Evolutionary conservation across 2,113 vertebrate species (phyloP).

Genomic region (Cisticola juncidis): DNA sequence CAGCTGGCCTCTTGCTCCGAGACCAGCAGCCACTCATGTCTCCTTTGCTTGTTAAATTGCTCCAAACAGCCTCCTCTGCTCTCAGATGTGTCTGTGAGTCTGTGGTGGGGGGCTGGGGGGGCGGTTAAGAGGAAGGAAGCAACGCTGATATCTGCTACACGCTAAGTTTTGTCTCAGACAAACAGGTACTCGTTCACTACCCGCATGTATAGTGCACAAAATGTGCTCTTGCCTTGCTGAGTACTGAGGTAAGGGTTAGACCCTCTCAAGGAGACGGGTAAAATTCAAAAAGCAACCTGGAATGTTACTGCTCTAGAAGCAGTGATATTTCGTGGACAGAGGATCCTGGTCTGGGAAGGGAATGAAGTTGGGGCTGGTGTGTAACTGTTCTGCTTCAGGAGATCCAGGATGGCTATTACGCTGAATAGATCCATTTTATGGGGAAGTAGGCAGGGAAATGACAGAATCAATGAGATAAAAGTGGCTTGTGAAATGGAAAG

Average conservation of each 20-base stretch:
- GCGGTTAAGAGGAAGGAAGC: not conserved
- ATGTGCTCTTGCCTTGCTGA: not conserved
- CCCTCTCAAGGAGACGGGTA: accelerated
- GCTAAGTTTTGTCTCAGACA: not conserved
- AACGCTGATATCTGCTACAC: not conserved
- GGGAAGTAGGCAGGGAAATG: not conserved
- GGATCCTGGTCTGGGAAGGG: not conserved
- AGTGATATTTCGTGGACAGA: not conserved
- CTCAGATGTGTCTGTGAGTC: not conserved
- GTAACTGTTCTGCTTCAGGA: not conserved
- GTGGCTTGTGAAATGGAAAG: not conserved
- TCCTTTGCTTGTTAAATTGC: not conserved
- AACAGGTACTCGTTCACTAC: not conserved
- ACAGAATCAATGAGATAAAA: not conserved
- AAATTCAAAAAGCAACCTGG: not conserved
- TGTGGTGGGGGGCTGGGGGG: accelerated
- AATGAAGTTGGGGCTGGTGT: not conserved
- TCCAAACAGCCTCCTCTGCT: not conserved
- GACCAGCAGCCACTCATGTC: not conserved
- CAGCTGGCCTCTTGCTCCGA: not conserved
- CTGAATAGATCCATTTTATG: not conserved
- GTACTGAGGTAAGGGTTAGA: not conserved
- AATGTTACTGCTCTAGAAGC: not conserved
- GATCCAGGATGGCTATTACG: not conserved
- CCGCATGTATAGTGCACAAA: not conserved